phyloP scores from a whole-genome alignment of 2,888 invertebrate species.

The Caenorhabditis panamensis region DNA sequence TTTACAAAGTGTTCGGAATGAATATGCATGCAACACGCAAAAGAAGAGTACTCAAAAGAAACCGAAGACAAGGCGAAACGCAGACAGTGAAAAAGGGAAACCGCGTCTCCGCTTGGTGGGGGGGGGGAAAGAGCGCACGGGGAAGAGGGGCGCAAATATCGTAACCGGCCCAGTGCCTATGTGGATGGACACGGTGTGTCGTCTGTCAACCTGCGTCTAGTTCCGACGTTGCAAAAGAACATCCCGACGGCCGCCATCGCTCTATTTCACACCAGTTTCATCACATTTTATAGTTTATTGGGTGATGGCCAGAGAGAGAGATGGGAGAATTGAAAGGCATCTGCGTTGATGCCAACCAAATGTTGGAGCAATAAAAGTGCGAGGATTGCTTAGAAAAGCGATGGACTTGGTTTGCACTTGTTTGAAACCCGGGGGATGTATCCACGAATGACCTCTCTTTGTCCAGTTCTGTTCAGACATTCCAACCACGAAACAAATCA shows the following conservation, averaged over 20 bases:
- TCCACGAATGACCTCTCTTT: neutral
- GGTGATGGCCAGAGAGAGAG: constrained; percentile 34
- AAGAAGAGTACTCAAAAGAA: constrained; percentile 45
- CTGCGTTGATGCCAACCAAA: constrained; percentile 40
- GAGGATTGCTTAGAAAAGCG: constrained; percentile 5
- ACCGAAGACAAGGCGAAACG: constrained; percentile 37
- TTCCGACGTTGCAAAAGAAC: constrained; percentile 38
- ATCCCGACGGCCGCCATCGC: constrained; percentile 17
- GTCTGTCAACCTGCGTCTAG: constrained; percentile 36
- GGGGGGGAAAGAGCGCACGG: constrained; percentile 37
- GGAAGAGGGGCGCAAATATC: constrained; percentile 50
- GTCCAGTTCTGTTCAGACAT: neutral
- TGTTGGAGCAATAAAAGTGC: constrained; percentile 50
- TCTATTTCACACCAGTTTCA: constrained; percentile 55
- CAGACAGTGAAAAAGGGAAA: constrained; percentile 30
- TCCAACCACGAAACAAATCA: too few relatives aligned
- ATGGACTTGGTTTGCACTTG: constrained; percentile 25
- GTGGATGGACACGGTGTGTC: constrained; percentile 48
- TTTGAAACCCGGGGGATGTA: neutral
- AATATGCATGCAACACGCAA: constrained; percentile 43
- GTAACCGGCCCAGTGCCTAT: constrained; percentile 49
- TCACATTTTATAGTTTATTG: constrained; percentile 57
- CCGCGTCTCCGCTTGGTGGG: constrained; percentile 4
- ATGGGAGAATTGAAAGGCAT: constrained; percentile 24
- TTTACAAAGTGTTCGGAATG: constrained; percentile 39